Evolutionary conservation across 2,888 invertebrate species (phyloP).

Genomic region (Meganola albula): DNA sequence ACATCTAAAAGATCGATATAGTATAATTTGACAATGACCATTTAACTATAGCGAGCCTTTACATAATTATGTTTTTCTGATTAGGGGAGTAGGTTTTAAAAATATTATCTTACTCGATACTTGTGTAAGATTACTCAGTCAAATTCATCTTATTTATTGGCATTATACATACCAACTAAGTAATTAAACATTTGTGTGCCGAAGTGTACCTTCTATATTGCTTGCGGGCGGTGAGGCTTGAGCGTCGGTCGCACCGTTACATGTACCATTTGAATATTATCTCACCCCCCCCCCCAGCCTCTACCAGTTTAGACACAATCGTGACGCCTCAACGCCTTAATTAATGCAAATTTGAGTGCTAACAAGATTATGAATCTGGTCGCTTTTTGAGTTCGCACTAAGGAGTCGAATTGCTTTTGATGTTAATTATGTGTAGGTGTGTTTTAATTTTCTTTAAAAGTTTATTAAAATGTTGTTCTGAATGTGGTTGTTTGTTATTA

Average conservation of each 20-base stretch:
- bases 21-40: too few species aligned
- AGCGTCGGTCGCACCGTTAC: conserved; percentile 67
- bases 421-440: conserved; percentile 25
- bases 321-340: conserved; percentile 67
- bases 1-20: too few species aligned
- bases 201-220: conserved; percentile 63
- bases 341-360: conserved; percentile 78
- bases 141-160: neutral
- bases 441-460: too few species aligned
- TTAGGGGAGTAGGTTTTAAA: too few species aligned
- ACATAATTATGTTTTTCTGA: too few species aligned
- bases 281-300: conserved; percentile 46
- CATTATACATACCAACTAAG: neutral
- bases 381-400: conserved; percentile 60
- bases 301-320: conserved; percentile 61
- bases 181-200: conserved; percentile 24
- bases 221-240: conserved; percentile 65
- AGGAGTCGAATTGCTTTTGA: conserved; percentile 49
- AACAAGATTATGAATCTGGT: conserved; percentile 76
- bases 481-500: too few species aligned
- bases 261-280: conserved; percentile 79
- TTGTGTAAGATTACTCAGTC: too few species aligned
- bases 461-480: too few species aligned
- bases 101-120: too few species aligned
- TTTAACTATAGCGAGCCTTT: too few species aligned